phyloP scores from a whole-genome alignment of 2,888 invertebrate species.

The Nymphalis c-album region DNA sequence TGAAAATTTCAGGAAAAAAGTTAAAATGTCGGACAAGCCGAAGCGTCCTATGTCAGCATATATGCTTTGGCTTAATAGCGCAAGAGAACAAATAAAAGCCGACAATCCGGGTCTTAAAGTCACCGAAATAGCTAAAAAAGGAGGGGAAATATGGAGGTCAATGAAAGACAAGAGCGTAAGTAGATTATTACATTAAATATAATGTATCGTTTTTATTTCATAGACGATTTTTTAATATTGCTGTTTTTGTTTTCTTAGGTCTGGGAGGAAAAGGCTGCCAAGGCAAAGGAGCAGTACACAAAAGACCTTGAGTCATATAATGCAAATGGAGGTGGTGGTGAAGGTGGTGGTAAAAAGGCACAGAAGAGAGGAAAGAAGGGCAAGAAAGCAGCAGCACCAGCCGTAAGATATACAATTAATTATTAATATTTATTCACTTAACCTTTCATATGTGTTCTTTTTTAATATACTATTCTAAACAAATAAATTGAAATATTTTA shows the following conservation, averaged over 20 bases:
- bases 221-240: conserved; percentile 28
- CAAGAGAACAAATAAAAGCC: conserved; percentile 92
- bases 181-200: conserved; percentile 41
- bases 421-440: neutral
- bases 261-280: conserved; percentile 94
- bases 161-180: conserved; percentile 92
- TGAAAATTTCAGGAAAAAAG: conserved; percentile 77
- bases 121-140: conserved; percentile 96
- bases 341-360: conserved; percentile 77
- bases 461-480: too few relatives aligned
- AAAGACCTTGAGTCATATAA: conserved; percentile 95
- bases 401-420: conserved; percentile 56
- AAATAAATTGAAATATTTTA: neutral
- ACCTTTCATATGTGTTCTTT: too few relatives aligned
- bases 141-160: conserved; percentile 96
- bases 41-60: conserved; percentile 96
- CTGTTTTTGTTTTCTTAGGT: conserved; percentile 78
- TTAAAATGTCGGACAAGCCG: conserved; percentile 93
- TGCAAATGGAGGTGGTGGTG: conserved; percentile 86
- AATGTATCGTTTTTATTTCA: conserved; percentile 20
- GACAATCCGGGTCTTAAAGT: conserved; percentile 95
- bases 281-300: conserved; percentile 94
- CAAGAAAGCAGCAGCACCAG: conserved; percentile 71
- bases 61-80: conserved; percentile 97
- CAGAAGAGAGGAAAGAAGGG: conserved; percentile 82